Percentiles rank a stretch among this genome's conserved stretches.
phyloP scores from a whole-genome alignment of 2,797 vertebrate species.

The Chaetophractus vellerosus region DNA sequence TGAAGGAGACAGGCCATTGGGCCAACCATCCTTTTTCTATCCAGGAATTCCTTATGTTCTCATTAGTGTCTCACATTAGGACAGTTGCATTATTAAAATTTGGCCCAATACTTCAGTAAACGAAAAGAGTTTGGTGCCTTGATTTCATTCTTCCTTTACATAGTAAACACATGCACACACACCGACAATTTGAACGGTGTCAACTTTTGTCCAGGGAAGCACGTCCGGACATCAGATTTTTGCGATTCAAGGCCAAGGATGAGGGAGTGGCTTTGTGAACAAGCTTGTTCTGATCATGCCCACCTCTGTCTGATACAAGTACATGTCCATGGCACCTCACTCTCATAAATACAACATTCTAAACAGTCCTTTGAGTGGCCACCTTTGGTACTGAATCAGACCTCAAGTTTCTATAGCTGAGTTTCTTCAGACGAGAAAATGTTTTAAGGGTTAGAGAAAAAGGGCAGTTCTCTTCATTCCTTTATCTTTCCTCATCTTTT shows the following conservation, averaged over 20 bases:
- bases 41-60: conserved; percentile 89
- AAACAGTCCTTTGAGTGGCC: conserved; percentile 62
- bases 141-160: conserved; percentile 78
- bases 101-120: conserved; percentile 85
- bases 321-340: conserved; percentile 81
- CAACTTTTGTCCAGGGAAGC: conserved; percentile 78
- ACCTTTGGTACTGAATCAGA: conserved; percentile 62
- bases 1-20: conserved; percentile 87
- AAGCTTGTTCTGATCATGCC: conserved; percentile 71
- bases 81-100: conserved; percentile 87
- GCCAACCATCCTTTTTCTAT: conserved; percentile 85
- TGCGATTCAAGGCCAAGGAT: conserved; percentile 68
- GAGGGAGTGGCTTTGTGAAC: conserved; percentile 27
- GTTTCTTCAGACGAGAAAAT: conserved; percentile 69
- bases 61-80: conserved; percentile 88
- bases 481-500: conserved; percentile 72
- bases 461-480: conserved; percentile 51
- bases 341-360: conserved; percentile 80
- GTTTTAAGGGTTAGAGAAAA: conserved; percentile 69
- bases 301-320: neutral
- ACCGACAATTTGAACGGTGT: conserved; percentile 50
- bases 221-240: conserved; percentile 73
- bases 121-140: conserved; percentile 85
- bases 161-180: conserved; percentile 77
- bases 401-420: conserved; percentile 57